Percentiles rank a stretch among this genome's conserved stretches.
These are phyloP conservation scores for Achroia grisella DNA, from an alignment of 1,140 invertebrate species.

Conservation along the genomic window DNA sequence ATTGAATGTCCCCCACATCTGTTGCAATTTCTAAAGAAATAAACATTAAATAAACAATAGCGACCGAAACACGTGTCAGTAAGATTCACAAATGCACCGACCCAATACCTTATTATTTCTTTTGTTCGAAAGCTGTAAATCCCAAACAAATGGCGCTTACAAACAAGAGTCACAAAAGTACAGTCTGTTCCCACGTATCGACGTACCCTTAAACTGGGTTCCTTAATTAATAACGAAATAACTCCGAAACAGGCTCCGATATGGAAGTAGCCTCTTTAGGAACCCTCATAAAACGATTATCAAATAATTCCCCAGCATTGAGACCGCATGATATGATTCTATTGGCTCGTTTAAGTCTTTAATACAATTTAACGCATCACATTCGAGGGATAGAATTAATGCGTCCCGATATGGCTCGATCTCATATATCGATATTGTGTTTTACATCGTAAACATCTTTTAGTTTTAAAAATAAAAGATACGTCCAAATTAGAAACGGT, in stretches of 20 bases:
- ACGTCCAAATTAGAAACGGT: slow-evolving; percentile 23
- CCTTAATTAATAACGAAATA: slow-evolving; percentile 63
- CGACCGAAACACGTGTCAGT: slow-evolving; percentile 40
- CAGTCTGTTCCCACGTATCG: slow-evolving; percentile 59
- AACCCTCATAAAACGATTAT: slow-evolving; percentile 68
- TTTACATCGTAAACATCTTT: slow-evolving; percentile 20
- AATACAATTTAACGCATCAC: slow-evolving; percentile 63
- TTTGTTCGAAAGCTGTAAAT: slow-evolving; percentile 38
- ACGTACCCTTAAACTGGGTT: slow-evolving; percentile 42
- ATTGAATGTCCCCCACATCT: slow-evolving; percentile 34
- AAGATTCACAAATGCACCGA: slow-evolving; percentile 30
- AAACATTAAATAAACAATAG: slow-evolving; percentile 48
- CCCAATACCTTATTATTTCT: slow-evolving; percentile 46
- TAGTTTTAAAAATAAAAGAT: slow-evolving; percentile 10
- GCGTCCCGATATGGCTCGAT: slow-evolving; percentile 28
- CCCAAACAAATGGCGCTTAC: slow-evolving; percentile 43
- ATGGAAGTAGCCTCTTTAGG: slow-evolving; percentile 54
- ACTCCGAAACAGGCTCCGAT: slow-evolving; percentile 34
- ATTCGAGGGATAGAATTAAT: slow-evolving; percentile 32
- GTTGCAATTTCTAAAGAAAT: slow-evolving; percentile 31
- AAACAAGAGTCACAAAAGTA: slow-evolving; percentile 24
- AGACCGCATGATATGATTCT: slow-evolving; percentile 31
- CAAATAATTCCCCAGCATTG: slow-evolving; percentile 50
- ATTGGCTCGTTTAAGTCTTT: slow-evolving; percentile 35
- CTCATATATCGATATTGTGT: slow-evolving; percentile 24